Conservation (phyloP, 2,113 vertebrate species). For the Conger conger region DNA sequence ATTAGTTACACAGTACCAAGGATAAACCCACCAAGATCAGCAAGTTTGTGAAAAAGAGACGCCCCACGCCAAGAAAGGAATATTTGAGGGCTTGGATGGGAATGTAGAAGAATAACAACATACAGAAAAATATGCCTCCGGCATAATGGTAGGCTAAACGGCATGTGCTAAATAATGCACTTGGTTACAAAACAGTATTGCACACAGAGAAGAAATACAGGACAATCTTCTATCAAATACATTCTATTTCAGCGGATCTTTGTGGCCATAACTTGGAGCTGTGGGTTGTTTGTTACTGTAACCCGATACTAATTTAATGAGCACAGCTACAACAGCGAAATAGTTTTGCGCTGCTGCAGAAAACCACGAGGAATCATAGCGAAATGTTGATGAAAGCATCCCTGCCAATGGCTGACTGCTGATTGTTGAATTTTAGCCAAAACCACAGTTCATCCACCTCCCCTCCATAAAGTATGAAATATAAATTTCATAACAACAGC, state of each 20-base stretch:
- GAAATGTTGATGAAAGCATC: neutral
- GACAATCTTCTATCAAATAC: neutral
- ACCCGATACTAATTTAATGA: too few species aligned
- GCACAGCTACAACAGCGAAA: neutral
- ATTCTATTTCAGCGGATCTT: neutral
- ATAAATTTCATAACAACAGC: neutral
- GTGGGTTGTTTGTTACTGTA: neutral
- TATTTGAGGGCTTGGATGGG: neutral
- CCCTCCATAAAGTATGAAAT: neutral
- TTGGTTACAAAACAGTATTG: neutral
- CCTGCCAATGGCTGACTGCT: neutral
- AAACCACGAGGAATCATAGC: neutral
- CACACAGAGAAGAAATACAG: neutral
- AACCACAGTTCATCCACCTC: neutral
- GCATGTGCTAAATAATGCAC: neutral
- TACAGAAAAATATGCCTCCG: conserved; percentile 11
- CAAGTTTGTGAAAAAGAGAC: neutral
- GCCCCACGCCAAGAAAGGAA: conserved; percentile 11
- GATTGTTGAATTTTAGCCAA: neutral
- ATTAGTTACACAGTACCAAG: conserved; percentile 1
- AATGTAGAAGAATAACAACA: conserved; percentile 18
- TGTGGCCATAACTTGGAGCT: neutral
- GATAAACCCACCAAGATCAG: conserved; percentile 16
- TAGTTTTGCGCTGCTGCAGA: neutral
- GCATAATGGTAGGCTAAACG: conserved; percentile 1